A percentile compares a stretch with the other conserved stretches of the same genome.
These are phyloP conservation scores for Anaspis maculata DNA, from an alignment of 2,888 invertebrate genomes.

Conservation along the genomic window DNA sequence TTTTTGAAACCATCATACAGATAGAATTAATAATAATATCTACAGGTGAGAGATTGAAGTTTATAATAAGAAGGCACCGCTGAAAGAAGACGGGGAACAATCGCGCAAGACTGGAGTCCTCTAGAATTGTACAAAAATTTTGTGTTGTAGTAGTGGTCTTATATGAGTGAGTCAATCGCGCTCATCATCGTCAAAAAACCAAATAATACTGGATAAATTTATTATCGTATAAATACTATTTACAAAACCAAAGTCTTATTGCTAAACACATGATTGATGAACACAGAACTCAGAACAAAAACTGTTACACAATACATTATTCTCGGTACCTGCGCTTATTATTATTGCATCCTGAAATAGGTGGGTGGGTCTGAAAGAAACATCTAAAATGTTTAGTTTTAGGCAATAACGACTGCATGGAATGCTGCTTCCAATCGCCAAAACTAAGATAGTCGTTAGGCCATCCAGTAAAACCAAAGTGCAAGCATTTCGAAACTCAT, in stretches of 20 bases:
- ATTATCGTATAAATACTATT: slow-evolving; percentile 19
- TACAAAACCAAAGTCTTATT: slow-evolving; percentile 20
- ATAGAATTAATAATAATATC: slow-evolving; percentile 25
- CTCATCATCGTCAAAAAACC: no score
- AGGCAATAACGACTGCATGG: no score
- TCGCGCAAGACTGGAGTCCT: slow-evolving; percentile 24
- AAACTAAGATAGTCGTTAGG: no score
- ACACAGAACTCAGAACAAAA: slow-evolving; percentile 3
- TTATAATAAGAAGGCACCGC: slow-evolving; percentile 45
- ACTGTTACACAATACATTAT: slow-evolving; percentile 1
- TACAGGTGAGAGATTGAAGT: slow-evolving; percentile 38
- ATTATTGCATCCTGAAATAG: slow-evolving; percentile 11
- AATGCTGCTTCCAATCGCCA: no score
- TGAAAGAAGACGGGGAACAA: slow-evolving; percentile 43
- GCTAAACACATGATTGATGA: slow-evolving; percentile 16
- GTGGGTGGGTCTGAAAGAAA: slow-evolving; percentile 2
- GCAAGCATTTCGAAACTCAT: no score
- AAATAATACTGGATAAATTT: slow-evolving; percentile 10
- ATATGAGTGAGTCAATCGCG: background rate
- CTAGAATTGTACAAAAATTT: no score
- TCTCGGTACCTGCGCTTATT: slow-evolving; percentile 10
- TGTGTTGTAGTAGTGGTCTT: slow-evolving; percentile 8
- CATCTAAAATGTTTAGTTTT: slow-evolving; percentile 13
- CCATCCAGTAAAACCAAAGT: no score
- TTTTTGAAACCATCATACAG: slow-evolving; percentile 19